Conservation (phyloP, 2,888 invertebrate genomes). For the Macroteleia sp. region DNA sequence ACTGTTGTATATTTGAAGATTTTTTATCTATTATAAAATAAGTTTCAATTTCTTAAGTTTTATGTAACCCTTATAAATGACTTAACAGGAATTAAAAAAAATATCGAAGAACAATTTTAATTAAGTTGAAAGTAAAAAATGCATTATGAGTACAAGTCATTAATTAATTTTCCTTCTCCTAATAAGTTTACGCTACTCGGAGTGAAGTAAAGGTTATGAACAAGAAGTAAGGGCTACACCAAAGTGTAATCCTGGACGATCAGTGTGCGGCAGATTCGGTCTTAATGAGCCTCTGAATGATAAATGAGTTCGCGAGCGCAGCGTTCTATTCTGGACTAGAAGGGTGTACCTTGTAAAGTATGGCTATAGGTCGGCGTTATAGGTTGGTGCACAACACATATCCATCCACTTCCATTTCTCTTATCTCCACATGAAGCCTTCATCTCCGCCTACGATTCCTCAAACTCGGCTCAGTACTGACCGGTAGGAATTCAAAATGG, state of each 20-base stretch:
- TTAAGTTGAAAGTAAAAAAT: constrained; percentile 25
- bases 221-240: constrained; percentile 57
- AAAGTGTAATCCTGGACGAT: constrained; percentile 79
- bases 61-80: no score
- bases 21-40: no score
- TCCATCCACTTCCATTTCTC: constrained; percentile 73
- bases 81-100: no score
- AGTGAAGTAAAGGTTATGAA: constrained; percentile 52
- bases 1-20: no score
- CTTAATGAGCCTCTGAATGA: constrained; percentile 85
- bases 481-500: constrained; percentile 66
- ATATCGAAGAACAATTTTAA: constrained; percentile 33
- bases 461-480: constrained; percentile 77
- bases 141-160: constrained; percentile 12
- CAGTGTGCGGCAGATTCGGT: constrained; percentile 83
- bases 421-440: constrained; percentile 76
- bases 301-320: constrained; percentile 84
- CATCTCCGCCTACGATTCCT: constrained; percentile 83
- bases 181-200: constrained; percentile 37
- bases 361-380: constrained; percentile 62
- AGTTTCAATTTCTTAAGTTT: no score
- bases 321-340: constrained; percentile 77
- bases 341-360: constrained; percentile 64
- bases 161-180: constrained; percentile 49
- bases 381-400: constrained; percentile 66